Evolutionary conservation across 2,797 vertebrate species (phyloP), one percentile per base, ranked within the genome.

Genomic region (Kryptopterus vitreolus): DNA sequence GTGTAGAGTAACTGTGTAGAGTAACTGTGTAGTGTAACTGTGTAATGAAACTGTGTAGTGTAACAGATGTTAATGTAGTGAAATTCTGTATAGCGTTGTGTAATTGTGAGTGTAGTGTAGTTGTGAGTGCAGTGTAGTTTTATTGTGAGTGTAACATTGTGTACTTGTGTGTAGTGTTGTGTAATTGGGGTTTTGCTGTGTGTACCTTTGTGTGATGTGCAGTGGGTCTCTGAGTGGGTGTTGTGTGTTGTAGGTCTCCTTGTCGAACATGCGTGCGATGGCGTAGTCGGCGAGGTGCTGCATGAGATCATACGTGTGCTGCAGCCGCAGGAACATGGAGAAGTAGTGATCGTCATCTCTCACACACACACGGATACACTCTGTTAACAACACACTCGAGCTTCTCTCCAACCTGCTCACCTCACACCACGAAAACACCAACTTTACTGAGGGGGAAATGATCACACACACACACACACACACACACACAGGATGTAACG

Each of bases 241-340:
- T 84, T 96, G 95, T 79, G 89, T 92, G 83, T 96, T 92, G 91
- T 98, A 99, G 2, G 92, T 94, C 88, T 99, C 98, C 88, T 98
- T 99, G 90, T 99, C 98, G 83, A 98, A 99, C 83, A 98, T 95
- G 35, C 97, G 96, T 81, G 92, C 93, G 87, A 99, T 90, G 68
- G 96, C 93, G 87, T 97, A 99, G 87, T 95, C 94, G 1, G 97
- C 96, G 83, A 99, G 90, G 89, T 99, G 96, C 83, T 98, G 97
- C 98, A 99, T 99, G 77, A 99, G 95, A 69, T 97, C 90, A 33
- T 97, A 99, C 0, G 98, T 99, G 91, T 99, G 95, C 55, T 90
- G 96, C 35, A 99, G 95, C 87, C 96, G 96, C 87, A 99, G 85
- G 87, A 99, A 94, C 97, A 99, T 98, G 74, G 98, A 99, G 92